Evolutionary conservation across 2,797 vertebrate species (phyloP).

Genomic region (Oreochromis mossambicus): DNA sequence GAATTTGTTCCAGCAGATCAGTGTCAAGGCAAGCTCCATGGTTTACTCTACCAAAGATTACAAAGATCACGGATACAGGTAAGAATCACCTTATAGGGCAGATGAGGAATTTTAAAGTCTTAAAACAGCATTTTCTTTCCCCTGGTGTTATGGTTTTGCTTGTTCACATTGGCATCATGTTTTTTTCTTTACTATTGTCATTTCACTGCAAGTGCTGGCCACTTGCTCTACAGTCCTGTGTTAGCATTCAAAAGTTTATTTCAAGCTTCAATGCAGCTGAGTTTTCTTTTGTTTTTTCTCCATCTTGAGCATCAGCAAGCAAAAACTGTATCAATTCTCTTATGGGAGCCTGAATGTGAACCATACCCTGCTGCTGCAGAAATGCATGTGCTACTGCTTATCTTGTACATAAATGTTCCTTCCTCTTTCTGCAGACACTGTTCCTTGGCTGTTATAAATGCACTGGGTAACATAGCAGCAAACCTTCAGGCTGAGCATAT

Average conservation of each 20-base stretch:
- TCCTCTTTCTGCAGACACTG: slow-evolving; percentile 82
- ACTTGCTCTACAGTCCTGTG: not conserved
- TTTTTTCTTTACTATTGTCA: not conserved
- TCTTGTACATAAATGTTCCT: not conserved
- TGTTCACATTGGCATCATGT: not conserved
- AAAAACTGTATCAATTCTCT: not conserved
- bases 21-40: slow-evolving; percentile 96
- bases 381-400: not conserved
- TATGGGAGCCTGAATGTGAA: not conserved
- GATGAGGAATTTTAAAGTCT: not conserved
- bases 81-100: not conserved
- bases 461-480: slow-evolving; percentile 94
- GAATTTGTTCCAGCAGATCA: slow-evolving; percentile 99
- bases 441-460: slow-evolving; percentile 95
- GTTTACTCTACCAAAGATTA: slow-evolving; percentile 96
- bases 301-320: not conserved
- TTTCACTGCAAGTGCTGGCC: not conserved
- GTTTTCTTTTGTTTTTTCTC: not conserved
- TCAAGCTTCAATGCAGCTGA: not conserved
- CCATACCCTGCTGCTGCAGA: not conserved
- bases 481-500: slow-evolving; percentile 94
- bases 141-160: not conserved
- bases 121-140: not conserved
- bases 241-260: not conserved
- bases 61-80: slow-evolving; percentile 98